Percentiles rank a stretch among this genome's conserved stretches.
Evolutionary conservation across 2,797 vertebrate genomes (phyloP).

Genomic region (Onychomys torridus): DNA sequence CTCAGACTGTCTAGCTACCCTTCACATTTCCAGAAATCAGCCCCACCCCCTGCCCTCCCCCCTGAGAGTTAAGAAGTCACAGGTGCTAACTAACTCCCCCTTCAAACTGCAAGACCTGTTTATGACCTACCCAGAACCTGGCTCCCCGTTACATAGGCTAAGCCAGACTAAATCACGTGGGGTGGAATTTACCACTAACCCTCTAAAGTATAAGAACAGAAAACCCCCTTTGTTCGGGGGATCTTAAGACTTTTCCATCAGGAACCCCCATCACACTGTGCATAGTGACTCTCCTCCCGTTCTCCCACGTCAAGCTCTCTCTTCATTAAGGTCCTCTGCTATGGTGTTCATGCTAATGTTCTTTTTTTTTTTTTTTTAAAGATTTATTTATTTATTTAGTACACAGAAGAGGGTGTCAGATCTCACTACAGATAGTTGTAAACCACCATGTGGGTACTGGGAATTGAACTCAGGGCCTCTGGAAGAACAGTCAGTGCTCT

Average conservation of each 20-base stretch:
- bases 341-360: background rate
- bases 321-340: background rate
- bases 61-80: too few species aligned
- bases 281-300: background rate
- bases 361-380: too few species aligned
- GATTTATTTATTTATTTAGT: too few species aligned
- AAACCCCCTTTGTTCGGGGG: background rate
- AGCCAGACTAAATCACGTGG: background rate
- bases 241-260: background rate
- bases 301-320: background rate
- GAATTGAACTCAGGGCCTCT: too few species aligned
- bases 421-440: too few species aligned
- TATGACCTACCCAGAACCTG: background rate
- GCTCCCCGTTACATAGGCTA: too few species aligned
- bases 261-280: background rate
- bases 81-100: background rate
- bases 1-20: too few species aligned
- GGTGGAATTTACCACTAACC: background rate
- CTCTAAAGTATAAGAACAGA: background rate
- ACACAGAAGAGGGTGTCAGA: too few species aligned
- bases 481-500: too few species aligned
- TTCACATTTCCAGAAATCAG: background rate
- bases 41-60: too few species aligned
- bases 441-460: too few species aligned
- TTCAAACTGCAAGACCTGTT: background rate